Evolutionary conservation across 2,888 invertebrate species (phyloP).

Genomic region (Spicauda simplicius): DNA sequence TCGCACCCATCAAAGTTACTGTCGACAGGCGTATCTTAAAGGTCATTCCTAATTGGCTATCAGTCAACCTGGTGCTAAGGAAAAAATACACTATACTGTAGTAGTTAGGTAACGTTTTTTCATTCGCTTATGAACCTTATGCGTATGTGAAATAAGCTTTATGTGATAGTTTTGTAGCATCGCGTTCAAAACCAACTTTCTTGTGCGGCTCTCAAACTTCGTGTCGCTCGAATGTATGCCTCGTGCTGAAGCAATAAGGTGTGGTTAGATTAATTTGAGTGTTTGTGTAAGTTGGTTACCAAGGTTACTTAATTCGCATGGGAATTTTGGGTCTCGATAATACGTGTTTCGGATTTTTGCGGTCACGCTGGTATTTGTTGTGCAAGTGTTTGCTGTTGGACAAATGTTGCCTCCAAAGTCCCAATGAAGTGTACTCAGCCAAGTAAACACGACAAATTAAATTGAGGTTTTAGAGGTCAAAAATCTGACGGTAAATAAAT

Average conservation of each 20-base stretch:
- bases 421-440: slow-evolving; percentile 34
- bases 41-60: slow-evolving; percentile 46
- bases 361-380: slow-evolving; percentile 36
- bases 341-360: slow-evolving; percentile 36
- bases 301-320: slow-evolving; percentile 40
- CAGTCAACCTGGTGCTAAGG: slow-evolving; percentile 22
- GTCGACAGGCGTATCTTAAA: slow-evolving; percentile 42
- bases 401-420: slow-evolving; percentile 35
- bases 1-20: slow-evolving; percentile 43
- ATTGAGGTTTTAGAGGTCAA: slow-evolving; percentile 11
- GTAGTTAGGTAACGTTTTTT: neutral
- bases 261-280: neutral
- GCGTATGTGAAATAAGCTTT: slow-evolving; percentile 1
- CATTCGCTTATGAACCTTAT: slow-evolving; percentile 14
- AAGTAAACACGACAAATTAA: slow-evolving; percentile 25
- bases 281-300: slow-evolving; percentile 13
- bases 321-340: slow-evolving; percentile 39
- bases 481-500: neutral
- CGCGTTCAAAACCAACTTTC: slow-evolving; percentile 1
- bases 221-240: slow-evolving; percentile 27
- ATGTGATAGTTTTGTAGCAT: neutral
- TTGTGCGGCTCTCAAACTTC: slow-evolving; percentile 7
- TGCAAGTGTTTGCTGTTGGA: slow-evolving; percentile 37
- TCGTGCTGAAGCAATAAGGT: slow-evolving; percentile 20
- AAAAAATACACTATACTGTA: slow-evolving; percentile 7